These are phyloP conservation scores for Pinna nobilis DNA, from an alignment of 1,140 invertebrate species.

Conservation along the genomic window DNA sequence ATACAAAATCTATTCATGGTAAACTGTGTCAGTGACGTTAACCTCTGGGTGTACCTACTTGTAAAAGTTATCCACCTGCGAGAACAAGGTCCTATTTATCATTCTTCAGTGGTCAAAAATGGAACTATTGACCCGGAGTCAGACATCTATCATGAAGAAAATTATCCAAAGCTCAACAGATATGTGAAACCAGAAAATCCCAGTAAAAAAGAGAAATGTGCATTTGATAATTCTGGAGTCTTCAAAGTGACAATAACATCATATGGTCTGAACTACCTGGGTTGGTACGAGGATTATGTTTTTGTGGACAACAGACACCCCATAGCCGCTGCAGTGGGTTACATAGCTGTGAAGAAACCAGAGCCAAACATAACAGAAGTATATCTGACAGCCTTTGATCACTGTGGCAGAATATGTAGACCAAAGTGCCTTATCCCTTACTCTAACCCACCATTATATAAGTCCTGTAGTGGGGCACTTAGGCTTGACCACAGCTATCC, in stretches of 20 bases:
- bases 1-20: too few relatives aligned
- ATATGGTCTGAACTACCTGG: constrained; percentile 4
- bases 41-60: too few relatives aligned
- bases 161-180: not conserved
- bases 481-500: constrained; percentile 10
- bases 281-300: not conserved
- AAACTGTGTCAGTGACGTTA: too few relatives aligned
- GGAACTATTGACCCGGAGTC: too few relatives aligned
- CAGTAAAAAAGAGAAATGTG: not conserved
- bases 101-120: too few relatives aligned
- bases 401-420: constrained; percentile 24
- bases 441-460: constrained; percentile 1
- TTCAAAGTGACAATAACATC: not conserved
- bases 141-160: too few relatives aligned
- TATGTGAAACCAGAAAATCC: not conserved
- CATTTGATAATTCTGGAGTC: not conserved
- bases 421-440: constrained; percentile 26
- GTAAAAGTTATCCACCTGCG: too few relatives aligned
- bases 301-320: constrained; percentile 10
- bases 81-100: too few relatives aligned
- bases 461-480: constrained; percentile 33
- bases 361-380: too few relatives aligned
- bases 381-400: constrained; percentile 30
- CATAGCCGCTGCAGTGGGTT: not conserved
- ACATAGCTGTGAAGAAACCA: constrained; percentile 12